phyloP scores from a whole-genome alignment of 2,113 vertebrate species.

The Megaceryle maxima region DNA sequence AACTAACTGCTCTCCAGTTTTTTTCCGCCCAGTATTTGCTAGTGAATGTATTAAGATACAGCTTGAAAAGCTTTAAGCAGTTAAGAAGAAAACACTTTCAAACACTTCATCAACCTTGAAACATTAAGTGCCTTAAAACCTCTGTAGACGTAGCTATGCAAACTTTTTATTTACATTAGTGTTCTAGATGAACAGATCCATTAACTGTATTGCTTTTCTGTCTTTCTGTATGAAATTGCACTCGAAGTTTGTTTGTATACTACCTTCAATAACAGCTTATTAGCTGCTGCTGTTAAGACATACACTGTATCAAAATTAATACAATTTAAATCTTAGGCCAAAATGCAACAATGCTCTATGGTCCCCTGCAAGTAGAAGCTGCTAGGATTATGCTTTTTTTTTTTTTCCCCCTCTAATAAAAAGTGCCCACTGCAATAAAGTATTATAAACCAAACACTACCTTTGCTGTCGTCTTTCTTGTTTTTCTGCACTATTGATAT shows the following conservation, averaged over 20 bases:
- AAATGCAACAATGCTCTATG: conserved; percentile 82
- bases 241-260: conserved; percentile 68
- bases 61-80: conserved; percentile 76
- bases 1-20: conserved; percentile 60
- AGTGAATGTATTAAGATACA: conserved; percentile 69
- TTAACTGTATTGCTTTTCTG: conserved; percentile 73
- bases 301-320: conserved; percentile 72
- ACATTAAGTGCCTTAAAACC: conserved; percentile 93
- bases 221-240: conserved; percentile 74
- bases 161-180: conserved; percentile 84
- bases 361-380: conserved; percentile 90
- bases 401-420: conserved; percentile 82
- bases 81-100: conserved; percentile 64
- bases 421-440: conserved; percentile 90
- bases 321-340: conserved; percentile 66
- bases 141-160: conserved; percentile 98
- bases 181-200: conserved; percentile 69
- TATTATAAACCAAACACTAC: conserved; percentile 38
- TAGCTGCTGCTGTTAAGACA: conserved; percentile 76
- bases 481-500: background rate
- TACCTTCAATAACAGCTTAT: conserved; percentile 74
- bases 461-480: background rate
- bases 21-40: conserved; percentile 59
- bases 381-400: conserved; percentile 78
- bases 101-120: conserved; percentile 73